Conservation (phyloP, 2,888 invertebrate species). For the Andrena camellia region DNA sequence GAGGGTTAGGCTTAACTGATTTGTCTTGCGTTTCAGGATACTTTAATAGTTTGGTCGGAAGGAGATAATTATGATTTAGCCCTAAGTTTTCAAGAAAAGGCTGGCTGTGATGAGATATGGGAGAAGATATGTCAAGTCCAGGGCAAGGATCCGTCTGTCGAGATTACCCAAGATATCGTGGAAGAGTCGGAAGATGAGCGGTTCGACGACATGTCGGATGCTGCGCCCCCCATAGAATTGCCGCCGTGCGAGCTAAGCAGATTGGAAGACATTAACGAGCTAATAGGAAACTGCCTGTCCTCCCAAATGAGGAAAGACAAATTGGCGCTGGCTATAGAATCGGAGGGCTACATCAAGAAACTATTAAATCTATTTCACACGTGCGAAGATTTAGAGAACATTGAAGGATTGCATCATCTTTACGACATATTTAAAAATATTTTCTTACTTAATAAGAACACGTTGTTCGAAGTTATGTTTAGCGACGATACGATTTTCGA, state of each 20-base stretch:
- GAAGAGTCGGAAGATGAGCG: constrained; percentile 98
- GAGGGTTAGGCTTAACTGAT: background rate
- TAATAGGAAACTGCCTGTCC: constrained; percentile 94
- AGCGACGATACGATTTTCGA: constrained; percentile 98
- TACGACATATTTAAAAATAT: constrained; percentile 99
- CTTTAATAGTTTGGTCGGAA: constrained; percentile 99
- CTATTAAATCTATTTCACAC: constrained; percentile 97
- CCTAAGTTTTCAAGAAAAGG: constrained; percentile 99
- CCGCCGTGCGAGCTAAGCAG: constrained; percentile 97
- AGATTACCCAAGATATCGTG: constrained; percentile 98
- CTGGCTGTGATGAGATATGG: constrained; percentile 99
- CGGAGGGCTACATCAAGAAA: constrained; percentile 97
- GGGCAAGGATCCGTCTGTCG: constrained; percentile 99
- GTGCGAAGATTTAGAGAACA: constrained; percentile 98
- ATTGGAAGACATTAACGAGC: constrained; percentile 97
- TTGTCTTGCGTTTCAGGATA: constrained; percentile 88
- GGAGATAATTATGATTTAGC: constrained; percentile 99
- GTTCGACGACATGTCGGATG: constrained; percentile 98
- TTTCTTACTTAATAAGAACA: constrained; percentile 98
- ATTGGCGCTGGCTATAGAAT: constrained; percentile 96
- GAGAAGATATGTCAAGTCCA: constrained; percentile 99
- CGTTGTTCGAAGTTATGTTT: constrained; percentile 98
- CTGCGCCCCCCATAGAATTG: constrained; percentile 96
- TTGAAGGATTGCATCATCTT: constrained; percentile 96
- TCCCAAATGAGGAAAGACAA: constrained; percentile 97